phyloP scores from a whole-genome alignment of 2,888 invertebrate species.

The Entomobrya multifasciata region DNA sequence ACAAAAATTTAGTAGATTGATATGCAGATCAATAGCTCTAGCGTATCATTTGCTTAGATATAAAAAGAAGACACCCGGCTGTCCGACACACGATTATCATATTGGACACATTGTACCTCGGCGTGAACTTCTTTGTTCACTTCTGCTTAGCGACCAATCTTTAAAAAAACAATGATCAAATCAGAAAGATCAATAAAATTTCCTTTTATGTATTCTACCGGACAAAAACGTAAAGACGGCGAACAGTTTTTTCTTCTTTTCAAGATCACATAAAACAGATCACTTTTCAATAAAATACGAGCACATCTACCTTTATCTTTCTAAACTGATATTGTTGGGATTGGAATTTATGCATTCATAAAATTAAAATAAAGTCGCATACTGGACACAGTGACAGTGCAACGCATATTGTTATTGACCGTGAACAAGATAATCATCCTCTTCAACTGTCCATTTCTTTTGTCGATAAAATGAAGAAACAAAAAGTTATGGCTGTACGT shows the following conservation, averaged over 20 bases:
- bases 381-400: no score
- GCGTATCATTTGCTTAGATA: no score
- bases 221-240: constrained; percentile 16
- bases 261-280: constrained; percentile 23
- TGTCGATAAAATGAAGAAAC: constrained; percentile 27
- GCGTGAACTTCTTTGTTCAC: constrained; percentile 59
- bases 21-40: constrained; percentile 46
- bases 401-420: constrained; percentile 43
- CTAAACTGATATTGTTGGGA: not conserved
- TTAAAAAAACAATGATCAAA: constrained; percentile 39
- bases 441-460: constrained; percentile 37
- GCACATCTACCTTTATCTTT: constrained; percentile 9
- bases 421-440: constrained; percentile 47
- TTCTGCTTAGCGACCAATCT: constrained; percentile 43
- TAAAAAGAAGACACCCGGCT: constrained; percentile 42
- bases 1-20: constrained; percentile 31
- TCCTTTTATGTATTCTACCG: constrained; percentile 1
- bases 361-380: no score
- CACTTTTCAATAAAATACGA: constrained; percentile 44
- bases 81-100: constrained; percentile 66
- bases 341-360: constrained; percentile 32
- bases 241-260: constrained; percentile 26
- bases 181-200: constrained; percentile 54
- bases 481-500: not conserved
- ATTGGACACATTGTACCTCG: constrained; percentile 56